Evolutionary conservation across 1,140 invertebrate genomes (phyloP), one percentile per base, ranked within the genome.

Genomic region (Drosophila repletoides): DNA sequence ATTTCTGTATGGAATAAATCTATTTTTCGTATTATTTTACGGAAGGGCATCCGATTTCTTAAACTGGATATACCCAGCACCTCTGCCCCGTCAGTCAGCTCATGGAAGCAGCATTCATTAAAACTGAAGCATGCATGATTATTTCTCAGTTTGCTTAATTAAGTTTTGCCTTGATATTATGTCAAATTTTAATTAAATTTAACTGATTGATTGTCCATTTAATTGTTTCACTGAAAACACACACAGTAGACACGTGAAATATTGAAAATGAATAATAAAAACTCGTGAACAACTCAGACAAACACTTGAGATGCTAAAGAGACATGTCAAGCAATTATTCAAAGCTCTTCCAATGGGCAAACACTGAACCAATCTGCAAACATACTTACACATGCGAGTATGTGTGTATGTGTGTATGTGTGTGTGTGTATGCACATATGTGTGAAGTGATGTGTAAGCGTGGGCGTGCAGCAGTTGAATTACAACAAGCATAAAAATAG

Each of bases 201-300:
- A 48, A 48, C 33, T 43, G 60, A 56, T 53, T 65, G 58, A 38
- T 52, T 40, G 41, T 33, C 10, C 21, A 51, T 64, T 61, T 45
- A 64, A 84, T 84, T 84, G 77, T 70, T 83, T 79, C 52, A 84
- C 77, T 77, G n/a, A n/a, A n/a, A n/a, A n/a, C n/a, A n/a, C n/a
- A 77, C 17, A 64, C 46, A 56, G 40, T 64, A 36, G 46, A 70
- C 51, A 63, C n/a, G 49, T 38, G 17, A 22, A 26, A 28, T 43
- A 73, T 63, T 73, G 53, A 71, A 66, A 63, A 70, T 45, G 66
- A 76, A 45, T 46, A 43, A 66, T 40, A 56, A 64, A 55, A 71
- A 76, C 70, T 72, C 64, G 56, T 77, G 72, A 73, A 70, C 72
- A 76, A 40, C 69, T 12, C 15, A 33, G 22, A 34, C 26, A 52